A percentile compares a stretch with the other conserved stretches of the same genome.
Conservation (phyloP, 2,888 invertebrate genomes). For the Drosophila tripunctata region DNA sequence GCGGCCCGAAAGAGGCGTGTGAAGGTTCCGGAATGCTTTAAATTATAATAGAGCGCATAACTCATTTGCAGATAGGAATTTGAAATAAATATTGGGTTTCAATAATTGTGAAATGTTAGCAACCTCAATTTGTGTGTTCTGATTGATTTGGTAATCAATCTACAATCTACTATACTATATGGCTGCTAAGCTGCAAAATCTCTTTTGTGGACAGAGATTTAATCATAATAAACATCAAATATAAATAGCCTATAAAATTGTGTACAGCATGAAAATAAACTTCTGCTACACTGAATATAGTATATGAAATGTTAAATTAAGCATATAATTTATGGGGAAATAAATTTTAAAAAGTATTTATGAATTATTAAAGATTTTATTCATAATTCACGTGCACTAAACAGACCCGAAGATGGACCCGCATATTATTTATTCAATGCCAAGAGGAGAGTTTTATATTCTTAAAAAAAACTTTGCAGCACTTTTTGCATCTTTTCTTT, state of each 20-base stretch:
- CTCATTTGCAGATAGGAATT: slow-evolving; percentile 18
- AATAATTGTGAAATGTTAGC: neutral
- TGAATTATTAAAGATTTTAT: neutral
- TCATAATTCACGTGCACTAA: neutral
- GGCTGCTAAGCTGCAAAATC: neutral
- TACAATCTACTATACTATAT: too few species aligned
- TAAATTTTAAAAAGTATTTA: neutral
- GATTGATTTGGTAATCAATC: neutral
- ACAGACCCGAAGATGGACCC: too few species aligned
- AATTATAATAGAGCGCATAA: slow-evolving; percentile 39
- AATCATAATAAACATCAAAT: neutral
- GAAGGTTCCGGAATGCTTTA: neutral
- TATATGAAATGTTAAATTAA: neutral
- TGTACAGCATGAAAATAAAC: neutral
- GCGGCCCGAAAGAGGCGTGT: neutral
- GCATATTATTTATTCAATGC: too few species aligned
- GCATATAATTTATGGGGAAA: slow-evolving; percentile 2
- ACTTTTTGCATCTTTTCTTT: neutral
- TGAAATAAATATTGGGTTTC: slow-evolving; percentile 4
- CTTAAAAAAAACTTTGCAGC: too few species aligned
- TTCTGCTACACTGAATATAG: neutral
- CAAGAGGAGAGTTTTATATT: too few species aligned
- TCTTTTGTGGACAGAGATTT: neutral
- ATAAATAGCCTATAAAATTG: neutral
- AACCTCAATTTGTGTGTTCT: neutral